Evolutionary conservation across 53 echinoderm and acorn worm genomes (phyloP).

Genomic region (Patiria pectinifera): DNA sequence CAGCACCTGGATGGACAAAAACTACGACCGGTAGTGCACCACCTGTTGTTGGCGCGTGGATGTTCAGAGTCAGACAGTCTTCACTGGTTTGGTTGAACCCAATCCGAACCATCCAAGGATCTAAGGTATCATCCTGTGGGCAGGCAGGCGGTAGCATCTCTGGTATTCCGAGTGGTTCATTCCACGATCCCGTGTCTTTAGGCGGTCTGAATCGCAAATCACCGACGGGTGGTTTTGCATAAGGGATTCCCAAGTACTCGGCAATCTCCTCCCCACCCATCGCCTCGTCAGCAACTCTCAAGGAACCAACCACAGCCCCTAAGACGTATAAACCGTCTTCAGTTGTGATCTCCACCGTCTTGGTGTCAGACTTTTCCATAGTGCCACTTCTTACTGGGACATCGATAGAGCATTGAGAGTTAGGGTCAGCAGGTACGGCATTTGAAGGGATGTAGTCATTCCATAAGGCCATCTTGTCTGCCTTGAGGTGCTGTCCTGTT

Average conservation of each 20-base stretch:
- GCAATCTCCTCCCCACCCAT: slow-evolving; percentile 46
- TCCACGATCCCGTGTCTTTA: slow-evolving; percentile 49
- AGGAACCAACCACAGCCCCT: slow-evolving; percentile 34
- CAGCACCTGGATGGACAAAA: slow-evolving; percentile 60
- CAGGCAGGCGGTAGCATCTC: slow-evolving; percentile 50
- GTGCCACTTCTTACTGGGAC: slow-evolving; percentile 4
- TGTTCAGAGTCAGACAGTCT: slow-evolving; percentile 75
- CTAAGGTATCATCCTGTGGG: slow-evolving; percentile 19
- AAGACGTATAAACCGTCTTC: slow-evolving; percentile 1
- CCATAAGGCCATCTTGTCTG: slow-evolving; percentile 55
- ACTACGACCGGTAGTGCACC: slow-evolving; percentile 66
- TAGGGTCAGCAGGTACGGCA: not conserved
- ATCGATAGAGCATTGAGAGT: slow-evolving; percentile 19
- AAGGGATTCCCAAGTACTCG: slow-evolving; percentile 72
- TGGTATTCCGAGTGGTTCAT: slow-evolving; percentile 25
- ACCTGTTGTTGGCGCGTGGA: slow-evolving; percentile 55
- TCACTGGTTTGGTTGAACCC: slow-evolving; percentile 40
- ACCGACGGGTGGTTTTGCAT: slow-evolving; percentile 65
- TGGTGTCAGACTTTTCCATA: not conserved
- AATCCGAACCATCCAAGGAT: slow-evolving; percentile 48
- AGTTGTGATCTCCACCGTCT: slow-evolving; percentile 3
- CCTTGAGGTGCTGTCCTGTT: slow-evolving; percentile 39
- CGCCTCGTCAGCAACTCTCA: slow-evolving; percentile 36
- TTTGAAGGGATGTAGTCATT: slow-evolving; percentile 45
- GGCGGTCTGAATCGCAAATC: slow-evolving; percentile 68